Base-by-base conservation (phyloP, 2,113 vertebrate genomes). In the Hippocampus barbouri region DNA sequence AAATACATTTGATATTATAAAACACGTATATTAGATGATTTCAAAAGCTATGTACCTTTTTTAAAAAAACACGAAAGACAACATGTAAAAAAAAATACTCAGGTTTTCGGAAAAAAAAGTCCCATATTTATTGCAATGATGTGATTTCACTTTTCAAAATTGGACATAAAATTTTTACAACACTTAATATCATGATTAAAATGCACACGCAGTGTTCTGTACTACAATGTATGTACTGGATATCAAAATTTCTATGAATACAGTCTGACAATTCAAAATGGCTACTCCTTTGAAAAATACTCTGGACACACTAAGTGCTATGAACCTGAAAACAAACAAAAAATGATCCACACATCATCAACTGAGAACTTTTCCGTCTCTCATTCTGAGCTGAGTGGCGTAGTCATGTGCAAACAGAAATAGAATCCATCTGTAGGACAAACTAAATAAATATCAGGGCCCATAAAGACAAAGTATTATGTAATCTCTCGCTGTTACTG, bases 121-220 rank as follows among this genome's bases (percentile, higher is more conserved):
- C 74, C 72, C 73, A 83, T 73, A 76, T 89, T 89, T 89, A 90
- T 89, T 90, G 86, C 83, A 86, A 68, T 82, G 72, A 88, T 87
- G 82, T 71, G 78, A 79, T 87, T 83, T 74, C 66, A 45, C 73
- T 80, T 82, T 72, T 90, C 79, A 80, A 89, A 88, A 73, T 64
- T 79, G 77, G 2, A 79, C 3, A 78, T 85, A 80, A 82, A 53
- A 70, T 81, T 69, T 73, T 86, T 75, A 83, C 83, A 83, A 84
- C 86, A 87, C 79, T 72, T 71, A 60, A 45, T 47, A 79, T 75
- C 69, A 61, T 83, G 75, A 82, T 82, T 83, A 76, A 85, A 86
- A 66, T 66, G 75, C 83, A 75, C 78, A 81, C 81, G 82, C 73
- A 88, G 77, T 82, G 73, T 82, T 87, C 73, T 84, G 80, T 78